These are phyloP conservation scores for Chloroceryle amazona DNA, from an alignment of 2,797 vertebrate genomes.

Conservation along the genomic window DNA sequence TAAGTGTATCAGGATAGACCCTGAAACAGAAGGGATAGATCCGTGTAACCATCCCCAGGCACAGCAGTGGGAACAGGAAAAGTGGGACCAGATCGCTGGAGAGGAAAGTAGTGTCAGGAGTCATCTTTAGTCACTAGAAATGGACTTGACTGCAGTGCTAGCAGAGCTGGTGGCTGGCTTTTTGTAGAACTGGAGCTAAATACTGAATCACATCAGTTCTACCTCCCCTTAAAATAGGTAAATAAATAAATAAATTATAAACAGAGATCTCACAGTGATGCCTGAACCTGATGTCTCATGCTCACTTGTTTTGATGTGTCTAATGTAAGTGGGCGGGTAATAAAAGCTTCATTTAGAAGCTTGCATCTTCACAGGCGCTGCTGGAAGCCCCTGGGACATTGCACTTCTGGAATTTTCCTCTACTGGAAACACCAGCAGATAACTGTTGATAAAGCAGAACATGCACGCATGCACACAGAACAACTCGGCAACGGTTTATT, in stretches of 20 bases:
- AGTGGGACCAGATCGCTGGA: neutral
- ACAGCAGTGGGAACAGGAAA: neutral
- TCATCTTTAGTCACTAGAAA: neutral
- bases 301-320: slow-evolving; percentile 61
- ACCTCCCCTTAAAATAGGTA: neutral
- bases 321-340: slow-evolving; percentile 58
- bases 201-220: neutral
- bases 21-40: neutral
- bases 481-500: neutral
- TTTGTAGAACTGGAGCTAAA: neutral
- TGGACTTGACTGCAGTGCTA: neutral
- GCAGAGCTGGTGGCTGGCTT: neutral
- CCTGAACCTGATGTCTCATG: slow-evolving; percentile 37
- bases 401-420: slow-evolving; percentile 54
- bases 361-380: neutral
- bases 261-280: neutral
- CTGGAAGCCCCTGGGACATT: slow-evolving; percentile 42
- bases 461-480: neutral
- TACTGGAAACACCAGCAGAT: slow-evolving; percentile 1
- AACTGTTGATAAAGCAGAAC: neutral
- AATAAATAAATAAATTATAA: slow-evolving; percentile 3
- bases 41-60: neutral
- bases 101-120: neutral
- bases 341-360: slow-evolving; percentile 63
- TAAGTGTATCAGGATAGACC: neutral